Evolutionary conservation across 2,797 vertebrate genomes (phyloP).

Genomic region (Galago senegalensis): DNA sequence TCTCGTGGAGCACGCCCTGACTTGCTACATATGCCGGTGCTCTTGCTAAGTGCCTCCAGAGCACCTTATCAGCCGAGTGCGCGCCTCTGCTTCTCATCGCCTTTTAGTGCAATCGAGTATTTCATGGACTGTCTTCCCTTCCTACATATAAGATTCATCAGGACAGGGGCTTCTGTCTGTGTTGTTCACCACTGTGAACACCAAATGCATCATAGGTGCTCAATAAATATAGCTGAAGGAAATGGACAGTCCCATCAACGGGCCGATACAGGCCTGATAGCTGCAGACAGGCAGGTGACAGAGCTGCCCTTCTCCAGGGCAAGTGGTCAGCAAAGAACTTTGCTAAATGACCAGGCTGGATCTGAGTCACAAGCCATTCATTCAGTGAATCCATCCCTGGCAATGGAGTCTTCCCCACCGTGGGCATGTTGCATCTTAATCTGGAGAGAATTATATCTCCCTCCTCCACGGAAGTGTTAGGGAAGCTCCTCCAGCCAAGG

Average conservation of each 20-base stretch:
- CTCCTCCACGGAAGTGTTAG: background rate
- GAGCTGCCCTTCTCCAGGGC: background rate
- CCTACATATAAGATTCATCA: fast-evolving
- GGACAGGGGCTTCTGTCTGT: background rate
- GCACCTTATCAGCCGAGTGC: background rate
- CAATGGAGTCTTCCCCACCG: background rate
- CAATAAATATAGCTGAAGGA: background rate
- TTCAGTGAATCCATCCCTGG: background rate
- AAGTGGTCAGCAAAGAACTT: background rate
- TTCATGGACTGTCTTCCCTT: background rate
- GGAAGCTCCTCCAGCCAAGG: background rate
- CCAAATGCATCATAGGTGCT: background rate
- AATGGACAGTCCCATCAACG: background rate
- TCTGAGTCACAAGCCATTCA: background rate
- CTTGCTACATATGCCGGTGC: background rate
- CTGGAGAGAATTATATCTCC: slow-evolving; percentile 4
- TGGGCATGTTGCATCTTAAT: background rate
- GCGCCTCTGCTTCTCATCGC: background rate
- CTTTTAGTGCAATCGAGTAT: fast-evolving
- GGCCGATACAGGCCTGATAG: fast-evolving
- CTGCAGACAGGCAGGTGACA: background rate
- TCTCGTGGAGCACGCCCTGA: fast-evolving
- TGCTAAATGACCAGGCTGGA: background rate
- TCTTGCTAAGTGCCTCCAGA: background rate
- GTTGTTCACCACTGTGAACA: fast-evolving